These are phyloP conservation scores for Drosophila planitibia DNA, from an alignment of 2,888 invertebrate species.

Conservation along the genomic window DNA sequence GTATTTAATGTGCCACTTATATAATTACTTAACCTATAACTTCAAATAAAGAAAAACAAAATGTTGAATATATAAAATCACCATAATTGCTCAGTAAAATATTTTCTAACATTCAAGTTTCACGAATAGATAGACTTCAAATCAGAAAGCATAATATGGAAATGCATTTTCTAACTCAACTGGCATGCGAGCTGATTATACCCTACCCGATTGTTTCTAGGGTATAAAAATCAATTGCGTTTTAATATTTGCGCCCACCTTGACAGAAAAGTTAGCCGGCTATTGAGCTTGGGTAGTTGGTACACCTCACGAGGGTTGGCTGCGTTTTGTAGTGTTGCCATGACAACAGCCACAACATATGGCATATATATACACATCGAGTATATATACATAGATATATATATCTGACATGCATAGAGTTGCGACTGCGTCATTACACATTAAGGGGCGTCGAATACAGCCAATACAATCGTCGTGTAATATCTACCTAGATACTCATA, in stretches of 20 bases:
- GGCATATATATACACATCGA: conserved; percentile 21
- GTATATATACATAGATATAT: neutral
- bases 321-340: conserved; percentile 51
- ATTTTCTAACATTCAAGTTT: neutral
- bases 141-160: neutral
- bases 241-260: conserved; percentile 62
- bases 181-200: neutral
- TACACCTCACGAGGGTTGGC: conserved; percentile 53
- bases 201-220: conserved; percentile 12
- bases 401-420: conserved; percentile 25
- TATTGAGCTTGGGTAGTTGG: conserved; percentile 27
- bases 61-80: neutral
- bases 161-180: neutral
- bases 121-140: neutral
- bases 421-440: conserved; percentile 59
- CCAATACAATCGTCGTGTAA: conserved; percentile 27
- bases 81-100: too few relatives aligned
- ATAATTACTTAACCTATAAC: neutral
- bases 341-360: conserved; percentile 65
- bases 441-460: conserved; percentile 31
- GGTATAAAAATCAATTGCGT: conserved; percentile 66
- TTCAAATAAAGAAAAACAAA: neutral
- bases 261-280: conserved; percentile 35
- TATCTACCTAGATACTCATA: conserved; percentile 32
- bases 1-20: too few relatives aligned